These are phyloP conservation scores for Pterobdella sp. DNA, from an alignment of 2,888 invertebrate genomes.

Conservation along the genomic window DNA sequence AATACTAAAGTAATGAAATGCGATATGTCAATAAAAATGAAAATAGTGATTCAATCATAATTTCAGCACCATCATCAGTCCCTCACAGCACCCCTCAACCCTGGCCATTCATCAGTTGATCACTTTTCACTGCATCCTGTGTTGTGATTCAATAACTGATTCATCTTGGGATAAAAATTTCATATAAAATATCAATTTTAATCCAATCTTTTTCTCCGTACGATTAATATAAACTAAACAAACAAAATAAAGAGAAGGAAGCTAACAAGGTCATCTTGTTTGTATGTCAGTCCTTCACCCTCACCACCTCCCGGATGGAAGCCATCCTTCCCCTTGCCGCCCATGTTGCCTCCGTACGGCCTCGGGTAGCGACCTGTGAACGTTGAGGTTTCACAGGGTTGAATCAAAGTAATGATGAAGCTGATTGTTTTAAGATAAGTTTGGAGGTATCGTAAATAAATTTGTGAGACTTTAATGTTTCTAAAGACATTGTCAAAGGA, in stretches of 20 bases:
- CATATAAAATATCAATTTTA: no score
- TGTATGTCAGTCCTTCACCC: background rate
- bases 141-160: background rate
- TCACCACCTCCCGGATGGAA: background rate
- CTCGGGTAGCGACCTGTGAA: conserved; percentile 1
- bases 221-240: no score
- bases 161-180: no score
- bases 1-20: background rate
- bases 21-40: background rate
- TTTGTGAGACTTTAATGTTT: no score
- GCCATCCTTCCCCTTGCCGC: background rate
- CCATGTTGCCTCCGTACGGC: background rate
- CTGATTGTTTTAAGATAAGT: no score
- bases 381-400: background rate
- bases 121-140: background rate
- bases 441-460: no score
- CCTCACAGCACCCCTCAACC: background rate
- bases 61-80: background rate
- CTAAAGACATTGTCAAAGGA: no score
- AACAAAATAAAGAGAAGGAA: background rate
- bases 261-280: background rate
- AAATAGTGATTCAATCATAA: background rate
- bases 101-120: background rate
- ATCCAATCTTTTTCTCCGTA: no score
- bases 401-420: background rate